Evolutionary conservation across 2,888 invertebrate genomes (phyloP).

Genomic region (Leuctra nigra): DNA sequence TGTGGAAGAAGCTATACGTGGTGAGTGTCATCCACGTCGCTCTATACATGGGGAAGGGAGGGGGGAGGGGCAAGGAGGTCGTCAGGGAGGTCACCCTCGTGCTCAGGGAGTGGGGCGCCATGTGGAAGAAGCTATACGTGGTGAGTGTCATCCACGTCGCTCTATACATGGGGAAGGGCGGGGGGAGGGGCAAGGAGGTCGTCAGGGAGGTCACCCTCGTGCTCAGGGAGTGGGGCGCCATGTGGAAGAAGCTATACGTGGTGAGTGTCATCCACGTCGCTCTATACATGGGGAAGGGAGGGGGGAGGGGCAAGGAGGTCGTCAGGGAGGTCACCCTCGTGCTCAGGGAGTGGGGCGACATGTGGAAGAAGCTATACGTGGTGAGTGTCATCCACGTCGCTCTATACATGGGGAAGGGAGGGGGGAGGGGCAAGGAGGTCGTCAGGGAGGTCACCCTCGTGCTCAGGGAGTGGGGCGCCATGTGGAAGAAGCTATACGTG

Average conservation of each 20-base stretch:
- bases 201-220: constrained; percentile 87
- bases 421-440: too few relatives aligned
- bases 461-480: constrained; percentile 85
- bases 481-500: constrained; percentile 89
- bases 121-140: constrained; percentile 89
- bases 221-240: constrained; percentile 85
- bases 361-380: constrained; percentile 89
- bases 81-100: constrained; percentile 87
- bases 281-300: too few relatives aligned
- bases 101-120: constrained; percentile 85
- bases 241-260: constrained; percentile 89
- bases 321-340: constrained; percentile 87
- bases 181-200: too few relatives aligned
- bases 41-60: too few relatives aligned
- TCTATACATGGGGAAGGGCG: too few relatives aligned
- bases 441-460: constrained; percentile 87
- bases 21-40: constrained; percentile 57
- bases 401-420: too few relatives aligned
- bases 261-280: too few relatives aligned
- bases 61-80: too few relatives aligned
- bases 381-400: too few relatives aligned
- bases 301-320: too few relatives aligned
- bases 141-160: too few relatives aligned
- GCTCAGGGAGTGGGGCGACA: constrained; percentile 85
- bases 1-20: constrained; percentile 89